Evolutionary conservation across 1,140 invertebrate species (phyloP), one percentile per base, ranked within the genome.

Genomic region (Scaptomyza montana): DNA sequence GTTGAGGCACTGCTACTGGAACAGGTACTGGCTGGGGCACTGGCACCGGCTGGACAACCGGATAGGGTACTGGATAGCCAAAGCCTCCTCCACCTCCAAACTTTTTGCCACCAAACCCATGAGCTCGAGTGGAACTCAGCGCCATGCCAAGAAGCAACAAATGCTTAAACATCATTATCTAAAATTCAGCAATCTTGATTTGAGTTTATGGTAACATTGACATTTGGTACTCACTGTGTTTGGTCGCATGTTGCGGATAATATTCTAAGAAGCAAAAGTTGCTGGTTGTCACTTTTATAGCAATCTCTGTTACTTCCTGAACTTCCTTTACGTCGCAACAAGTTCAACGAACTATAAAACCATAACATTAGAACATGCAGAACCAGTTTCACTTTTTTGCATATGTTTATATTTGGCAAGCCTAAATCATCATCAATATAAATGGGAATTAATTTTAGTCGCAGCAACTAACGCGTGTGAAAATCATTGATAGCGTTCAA

Each of bases 291-390:
- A 66, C 74, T 77, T 87, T 82, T 87, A 87, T 89, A 87, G 62
- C 68, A 57, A 77, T 46, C 60, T 57, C 33, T 12, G 19, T 41
- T 50, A 79, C 72, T 87, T 87, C 82, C 82, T 87, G 79, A 51
- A 87, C 68, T 76, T 82, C 78, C 82, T 82, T 69, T 65, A 16
- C 16, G 16, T 81, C 21, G 51, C 50, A 39, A 43, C 43, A 62
- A 80, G 82, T 87, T 87, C 84, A 87, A 89, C 73, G 76, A 89
- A 89, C 82, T 89, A 21, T 36, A 2, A 25, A 49, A 72, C 72
- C 36, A 25, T 7, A 61, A 41, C 21, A 7, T 12, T 19, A 53
- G 49, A 81, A 55, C 74, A 60, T 2, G 2, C 69, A 53, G 36
- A 86, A 85, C 81, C 74, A 61, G 81, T 85, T 85, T 49, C 49